A percentile compares a stretch with the other conserved stretches of the same genome.
These are phyloP conservation scores for Nesoenas mayeri DNA, from an alignment of 2,113 vertebrate species.

Conservation along the genomic window DNA sequence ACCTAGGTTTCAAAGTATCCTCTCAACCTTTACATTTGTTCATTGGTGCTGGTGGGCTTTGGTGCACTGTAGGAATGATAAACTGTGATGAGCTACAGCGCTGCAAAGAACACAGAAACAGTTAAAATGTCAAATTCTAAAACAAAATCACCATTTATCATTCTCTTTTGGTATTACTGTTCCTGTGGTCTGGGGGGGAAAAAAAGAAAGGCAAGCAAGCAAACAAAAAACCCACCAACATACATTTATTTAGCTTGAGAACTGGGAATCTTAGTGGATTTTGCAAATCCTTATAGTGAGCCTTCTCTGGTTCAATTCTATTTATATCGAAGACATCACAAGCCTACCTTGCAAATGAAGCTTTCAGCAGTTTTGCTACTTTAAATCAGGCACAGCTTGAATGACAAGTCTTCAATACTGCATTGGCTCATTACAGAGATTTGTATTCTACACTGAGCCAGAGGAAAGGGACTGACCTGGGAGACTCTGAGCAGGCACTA, in stretches of 20 bases:
- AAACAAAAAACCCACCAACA: neutral
- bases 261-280: neutral
- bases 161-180: neutral
- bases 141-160: neutral
- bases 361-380: neutral
- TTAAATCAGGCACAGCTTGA: neutral
- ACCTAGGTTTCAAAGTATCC: neutral
- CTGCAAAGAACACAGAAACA: neutral
- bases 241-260: neutral
- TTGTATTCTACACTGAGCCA: slow-evolving; percentile 1
- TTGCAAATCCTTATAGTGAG: neutral
- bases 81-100: neutral
- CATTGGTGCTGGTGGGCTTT: neutral
- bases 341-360: neutral
- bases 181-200: neutral
- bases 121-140: neutral
- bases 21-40: neutral
- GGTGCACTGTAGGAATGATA: neutral
- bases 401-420: neutral
- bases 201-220: neutral
- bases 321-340: neutral
- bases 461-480: neutral
- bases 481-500: neutral
- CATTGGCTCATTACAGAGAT: neutral
- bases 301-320: neutral